phyloP scores from a whole-genome alignment of 2,113 vertebrate genomes.

The Archilochus colubris region DNA sequence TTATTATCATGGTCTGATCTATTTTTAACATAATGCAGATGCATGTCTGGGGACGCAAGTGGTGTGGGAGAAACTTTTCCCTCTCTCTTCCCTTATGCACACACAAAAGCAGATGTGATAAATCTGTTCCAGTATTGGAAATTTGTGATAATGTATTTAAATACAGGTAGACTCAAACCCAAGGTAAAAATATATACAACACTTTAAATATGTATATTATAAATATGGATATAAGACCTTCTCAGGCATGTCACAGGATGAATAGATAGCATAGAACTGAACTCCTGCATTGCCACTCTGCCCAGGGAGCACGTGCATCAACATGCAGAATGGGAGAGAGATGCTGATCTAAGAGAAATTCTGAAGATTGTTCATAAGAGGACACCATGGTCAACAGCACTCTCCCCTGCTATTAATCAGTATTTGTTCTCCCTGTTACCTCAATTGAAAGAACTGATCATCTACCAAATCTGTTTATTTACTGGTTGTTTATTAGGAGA shows the following conservation, averaged over 20 bases:
- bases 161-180: rapidly evolving
- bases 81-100: neutral
- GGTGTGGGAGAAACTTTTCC: rapidly evolving
- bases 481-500: neutral
- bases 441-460: neutral
- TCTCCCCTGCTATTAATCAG: neutral
- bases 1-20: neutral
- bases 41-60: rapidly evolving
- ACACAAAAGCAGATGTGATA: neutral
- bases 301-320: rapidly evolving
- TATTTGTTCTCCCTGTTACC: neutral
- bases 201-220: neutral
- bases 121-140: neutral
- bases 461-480: neutral
- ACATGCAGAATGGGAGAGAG: neutral
- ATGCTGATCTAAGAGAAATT: neutral
- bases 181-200: neutral
- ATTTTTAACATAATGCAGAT: neutral
- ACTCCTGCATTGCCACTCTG: neutral
- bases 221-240: neutral
- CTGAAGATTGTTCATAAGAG: neutral
- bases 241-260: neutral
- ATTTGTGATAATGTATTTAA: neutral
- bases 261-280: neutral
- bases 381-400: neutral